These are phyloP conservation scores for Heliornis fulica DNA, from an alignment of 2,113 vertebrate species.

Conservation along the genomic window DNA sequence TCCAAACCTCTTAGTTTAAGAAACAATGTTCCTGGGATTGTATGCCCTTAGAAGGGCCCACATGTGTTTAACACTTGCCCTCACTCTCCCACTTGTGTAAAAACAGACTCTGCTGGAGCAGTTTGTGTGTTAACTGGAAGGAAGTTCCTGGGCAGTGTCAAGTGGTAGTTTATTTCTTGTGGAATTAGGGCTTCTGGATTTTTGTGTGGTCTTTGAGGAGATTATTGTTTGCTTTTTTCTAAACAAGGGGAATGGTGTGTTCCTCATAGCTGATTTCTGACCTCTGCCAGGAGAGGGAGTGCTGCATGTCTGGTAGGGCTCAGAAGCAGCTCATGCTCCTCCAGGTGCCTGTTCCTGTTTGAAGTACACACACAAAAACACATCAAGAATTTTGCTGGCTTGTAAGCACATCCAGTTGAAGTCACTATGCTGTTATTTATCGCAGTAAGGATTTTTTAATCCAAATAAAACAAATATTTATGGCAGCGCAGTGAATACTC, in stretches of 20 bases:
- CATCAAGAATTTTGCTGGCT: background rate
- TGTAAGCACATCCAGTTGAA: background rate
- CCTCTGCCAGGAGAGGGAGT: conserved; percentile 40
- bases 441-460: background rate
- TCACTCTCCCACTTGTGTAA: too few species aligned
- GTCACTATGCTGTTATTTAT: background rate
- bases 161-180: background rate
- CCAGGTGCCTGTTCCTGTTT: rapidly evolving
- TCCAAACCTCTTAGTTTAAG: background rate
- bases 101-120: background rate
- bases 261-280: background rate
- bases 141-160: background rate
- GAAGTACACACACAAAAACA: background rate
- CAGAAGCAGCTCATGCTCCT: background rate
- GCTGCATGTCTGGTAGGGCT: background rate
- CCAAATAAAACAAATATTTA: background rate
- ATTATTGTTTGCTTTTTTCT: background rate
- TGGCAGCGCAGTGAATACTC: background rate
- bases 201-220: background rate
- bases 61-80: background rate
- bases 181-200: background rate
- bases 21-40: background rate
- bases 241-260: background rate
- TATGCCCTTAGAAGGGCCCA: background rate
- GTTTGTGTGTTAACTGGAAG: background rate